phyloP scores from a whole-genome alignment of 2,797 vertebrate genomes.

The Acanthurus leucopareius region DNA sequence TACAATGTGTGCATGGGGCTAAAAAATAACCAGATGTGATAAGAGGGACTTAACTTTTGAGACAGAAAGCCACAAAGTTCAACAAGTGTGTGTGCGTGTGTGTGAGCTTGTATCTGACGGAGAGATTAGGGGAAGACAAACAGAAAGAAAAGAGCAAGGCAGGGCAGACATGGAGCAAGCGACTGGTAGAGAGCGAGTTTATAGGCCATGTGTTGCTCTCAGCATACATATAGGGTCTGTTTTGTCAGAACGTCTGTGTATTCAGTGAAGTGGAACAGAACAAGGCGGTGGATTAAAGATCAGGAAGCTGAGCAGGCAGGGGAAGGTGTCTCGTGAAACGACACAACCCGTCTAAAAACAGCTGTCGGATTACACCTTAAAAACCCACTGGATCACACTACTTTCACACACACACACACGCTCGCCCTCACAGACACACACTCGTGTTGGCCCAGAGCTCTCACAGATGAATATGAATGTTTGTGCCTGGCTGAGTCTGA shows the following conservation, averaged over 20 bases:
- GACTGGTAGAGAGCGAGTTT: not conserved
- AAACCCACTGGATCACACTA: constrained; percentile 40
- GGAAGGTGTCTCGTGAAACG: constrained; percentile 50
- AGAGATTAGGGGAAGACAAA: constrained; percentile 60
- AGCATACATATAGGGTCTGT: constrained; percentile 37
- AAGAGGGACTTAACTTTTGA: constrained; percentile 33
- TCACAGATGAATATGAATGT: constrained; percentile 66
- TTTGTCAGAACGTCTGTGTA: constrained; percentile 41
- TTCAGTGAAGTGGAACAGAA: constrained; percentile 62
- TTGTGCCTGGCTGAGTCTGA: constrained; percentile 49
- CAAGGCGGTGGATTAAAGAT: constrained; percentile 72
- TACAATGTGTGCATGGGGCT: constrained; percentile 45
- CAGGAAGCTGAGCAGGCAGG: constrained; percentile 49
- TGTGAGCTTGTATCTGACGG: constrained; percentile 17
- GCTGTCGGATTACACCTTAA: constrained; percentile 70
- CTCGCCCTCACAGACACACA: not conserved
- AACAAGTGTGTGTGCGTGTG: constrained; percentile 22
- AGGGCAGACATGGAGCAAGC: constrained; percentile 30
- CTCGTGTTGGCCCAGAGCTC: constrained; percentile 24
- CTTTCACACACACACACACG: not conserved
- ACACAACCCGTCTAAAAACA: constrained; percentile 65
- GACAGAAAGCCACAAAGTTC: constrained; percentile 37
- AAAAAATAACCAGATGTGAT: constrained; percentile 62
- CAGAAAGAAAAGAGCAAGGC: constrained; percentile 33
- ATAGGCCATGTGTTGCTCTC: constrained; percentile 41